Percentiles rank a stretch among this genome's conserved stretches.
phyloP scores from a whole-genome alignment of 2,797 vertebrate genomes.

The Gymnopithys bicolor region DNA sequence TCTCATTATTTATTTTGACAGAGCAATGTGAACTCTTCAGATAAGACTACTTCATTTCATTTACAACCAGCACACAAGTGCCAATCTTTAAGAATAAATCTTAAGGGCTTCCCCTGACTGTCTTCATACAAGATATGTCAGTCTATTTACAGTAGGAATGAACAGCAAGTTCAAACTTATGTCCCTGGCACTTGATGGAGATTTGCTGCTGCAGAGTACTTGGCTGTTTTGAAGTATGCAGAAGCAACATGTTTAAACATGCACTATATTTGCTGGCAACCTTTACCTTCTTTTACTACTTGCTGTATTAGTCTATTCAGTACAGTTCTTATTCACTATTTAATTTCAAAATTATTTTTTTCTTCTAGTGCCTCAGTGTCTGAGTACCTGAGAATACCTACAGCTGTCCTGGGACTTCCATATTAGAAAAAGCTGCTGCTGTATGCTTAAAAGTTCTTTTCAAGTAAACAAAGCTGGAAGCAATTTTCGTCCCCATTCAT shows the following conservation, averaged over 20 bases:
- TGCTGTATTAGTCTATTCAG: background rate
- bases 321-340: background rate
- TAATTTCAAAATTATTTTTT: background rate
- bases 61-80: background rate
- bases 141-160: background rate
- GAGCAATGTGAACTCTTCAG: background rate
- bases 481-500: background rate
- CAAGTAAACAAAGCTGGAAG: background rate
- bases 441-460: background rate
- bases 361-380: background rate
- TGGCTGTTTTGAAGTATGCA: background rate
- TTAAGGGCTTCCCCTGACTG: background rate
- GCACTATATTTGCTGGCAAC: background rate
- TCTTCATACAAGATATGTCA: background rate
- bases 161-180: conserved; percentile 16
- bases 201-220: background rate
- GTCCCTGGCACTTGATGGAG: background rate
- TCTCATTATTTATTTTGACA: background rate
- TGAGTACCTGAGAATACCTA: background rate
- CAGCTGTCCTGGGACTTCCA: background rate
- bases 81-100: background rate
- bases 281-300: background rate
- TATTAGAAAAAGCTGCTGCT: background rate
- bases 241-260: conserved; percentile 20
- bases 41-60: background rate